Conservation (phyloP, 2,797 vertebrate species). For the Knipowitschia caucasica region DNA sequence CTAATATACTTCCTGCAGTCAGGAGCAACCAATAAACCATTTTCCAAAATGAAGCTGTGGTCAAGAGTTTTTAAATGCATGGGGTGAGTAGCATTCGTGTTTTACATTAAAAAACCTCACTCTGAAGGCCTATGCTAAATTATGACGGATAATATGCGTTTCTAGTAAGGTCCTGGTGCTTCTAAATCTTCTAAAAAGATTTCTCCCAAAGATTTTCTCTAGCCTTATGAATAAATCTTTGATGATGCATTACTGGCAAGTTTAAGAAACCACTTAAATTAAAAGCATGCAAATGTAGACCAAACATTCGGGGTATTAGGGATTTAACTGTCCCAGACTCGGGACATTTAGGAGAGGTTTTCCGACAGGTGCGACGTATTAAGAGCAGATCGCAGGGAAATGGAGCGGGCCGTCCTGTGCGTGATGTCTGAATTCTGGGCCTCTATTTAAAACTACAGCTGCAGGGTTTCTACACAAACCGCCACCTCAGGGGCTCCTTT, state of each 20-base stretch:
- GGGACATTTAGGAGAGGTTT: slow-evolving; percentile 14
- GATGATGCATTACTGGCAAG: slow-evolving; percentile 43
- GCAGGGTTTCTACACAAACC: slow-evolving; percentile 45
- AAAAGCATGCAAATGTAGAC: slow-evolving; percentile 42
- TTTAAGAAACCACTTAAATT: slow-evolving; percentile 48
- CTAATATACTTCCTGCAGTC: slow-evolving; percentile 6
- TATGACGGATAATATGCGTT: slow-evolving; percentile 36
- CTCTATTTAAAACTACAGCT: slow-evolving; percentile 34
- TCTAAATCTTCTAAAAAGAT: slow-evolving; percentile 26
- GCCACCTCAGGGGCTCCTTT: slow-evolving; percentile 52
- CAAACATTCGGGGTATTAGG: slow-evolving; percentile 35
- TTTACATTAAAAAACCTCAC: slow-evolving; percentile 32
- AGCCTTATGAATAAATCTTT: slow-evolving; percentile 49
- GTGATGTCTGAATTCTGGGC: slow-evolving; percentile 34
- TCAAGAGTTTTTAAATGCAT: slow-evolving; percentile 16
- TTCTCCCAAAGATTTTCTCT: slow-evolving; percentile 37
- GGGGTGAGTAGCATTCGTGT: slow-evolving; percentile 26
- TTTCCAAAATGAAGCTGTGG: slow-evolving; percentile 9
- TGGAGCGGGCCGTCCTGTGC: slow-evolving; percentile 30
- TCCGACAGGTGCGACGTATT: slow-evolving; percentile 30
- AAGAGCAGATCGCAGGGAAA: slow-evolving; percentile 12
- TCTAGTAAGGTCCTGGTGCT: slow-evolving; percentile 18
- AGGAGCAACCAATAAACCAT: background rate
- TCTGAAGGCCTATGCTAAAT: slow-evolving; percentile 28
- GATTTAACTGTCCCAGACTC: slow-evolving; percentile 19